Conservation (phyloP, 1,140 invertebrate species). For the Dreissena polymorpha region DNA sequence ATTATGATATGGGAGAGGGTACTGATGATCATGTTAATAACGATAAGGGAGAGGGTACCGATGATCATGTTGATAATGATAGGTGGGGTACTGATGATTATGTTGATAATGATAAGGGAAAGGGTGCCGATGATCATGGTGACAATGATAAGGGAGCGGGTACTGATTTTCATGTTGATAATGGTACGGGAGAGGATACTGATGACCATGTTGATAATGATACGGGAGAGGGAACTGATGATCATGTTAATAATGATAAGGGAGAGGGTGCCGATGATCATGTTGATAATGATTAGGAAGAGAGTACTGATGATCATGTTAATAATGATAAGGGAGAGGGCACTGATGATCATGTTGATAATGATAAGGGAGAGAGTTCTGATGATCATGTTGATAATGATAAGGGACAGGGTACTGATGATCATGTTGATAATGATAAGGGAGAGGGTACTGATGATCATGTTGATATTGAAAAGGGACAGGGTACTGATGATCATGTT, state of each 20-base stretch:
- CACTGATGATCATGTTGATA: constrained; percentile 8
- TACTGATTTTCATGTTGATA: constrained; percentile 1
- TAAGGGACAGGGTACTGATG: constrained; percentile 16
- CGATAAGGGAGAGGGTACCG: neutral
- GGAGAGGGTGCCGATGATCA: constrained; percentile 9
- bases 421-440: no score
- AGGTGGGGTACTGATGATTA: no score
- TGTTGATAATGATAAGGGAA: neutral
- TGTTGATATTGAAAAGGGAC: neutral
- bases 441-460: no score
- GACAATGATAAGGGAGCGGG: neutral
- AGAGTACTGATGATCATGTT: neutral
- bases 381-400: neutral
- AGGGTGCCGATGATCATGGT: neutral
- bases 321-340: constrained; percentile 9
- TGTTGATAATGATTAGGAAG: no score
- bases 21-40: neutral
- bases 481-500: constrained; percentile 11
- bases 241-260: neutral
- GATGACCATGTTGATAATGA: constrained; percentile 29
- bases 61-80: no score
- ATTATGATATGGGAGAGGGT: constrained; percentile 1
- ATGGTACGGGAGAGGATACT: constrained; percentile 7
- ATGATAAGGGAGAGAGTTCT: no score
- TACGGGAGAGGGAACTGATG: no score